A percentile compares a stretch with the other conserved stretches of the same genome.
Conservation (phyloP, 2,797 vertebrate species). For the Lacerta agilis region DNA sequence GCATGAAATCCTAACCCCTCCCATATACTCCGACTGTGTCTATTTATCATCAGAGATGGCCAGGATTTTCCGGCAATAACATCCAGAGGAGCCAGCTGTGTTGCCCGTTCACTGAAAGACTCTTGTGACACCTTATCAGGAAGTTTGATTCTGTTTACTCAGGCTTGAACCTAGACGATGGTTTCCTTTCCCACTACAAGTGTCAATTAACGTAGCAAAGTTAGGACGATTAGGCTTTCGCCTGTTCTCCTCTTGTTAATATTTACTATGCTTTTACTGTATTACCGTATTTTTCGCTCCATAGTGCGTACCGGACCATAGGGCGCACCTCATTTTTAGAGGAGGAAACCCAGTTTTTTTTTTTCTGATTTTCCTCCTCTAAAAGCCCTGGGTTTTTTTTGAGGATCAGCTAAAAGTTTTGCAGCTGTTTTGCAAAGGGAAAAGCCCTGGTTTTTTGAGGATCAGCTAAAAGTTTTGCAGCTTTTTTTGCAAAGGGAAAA, state of each 20-base stretch:
- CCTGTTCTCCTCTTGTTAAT: background rate
- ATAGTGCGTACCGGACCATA: no score
- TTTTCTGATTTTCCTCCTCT: no score
- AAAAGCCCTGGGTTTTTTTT: no score
- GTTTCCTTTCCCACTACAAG: background rate
- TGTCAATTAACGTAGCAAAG: background rate
- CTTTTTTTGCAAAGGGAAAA: no score
- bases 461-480: no score
- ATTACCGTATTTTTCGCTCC: no score
- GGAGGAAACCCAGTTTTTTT: no score
- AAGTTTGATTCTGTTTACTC: conserved; percentile 3
- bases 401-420: no score
- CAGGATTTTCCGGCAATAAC: background rate
- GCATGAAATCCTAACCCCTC: background rate
- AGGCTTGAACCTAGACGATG: background rate
- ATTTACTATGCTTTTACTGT: background rate
- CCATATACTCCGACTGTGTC: background rate
- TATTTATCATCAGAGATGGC: background rate
- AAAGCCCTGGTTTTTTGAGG: no score
- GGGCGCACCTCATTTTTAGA: no score
- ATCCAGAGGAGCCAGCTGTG: no score
- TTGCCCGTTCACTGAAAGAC: background rate
- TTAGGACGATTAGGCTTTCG: background rate
- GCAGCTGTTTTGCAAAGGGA: no score
- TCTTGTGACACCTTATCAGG: background rate